Percentiles rank a stretch among this genome's conserved stretches.
These are phyloP conservation scores for Cinclus cinclus DNA, from an alignment of 2,113 vertebrate species.

Conservation along the genomic window DNA sequence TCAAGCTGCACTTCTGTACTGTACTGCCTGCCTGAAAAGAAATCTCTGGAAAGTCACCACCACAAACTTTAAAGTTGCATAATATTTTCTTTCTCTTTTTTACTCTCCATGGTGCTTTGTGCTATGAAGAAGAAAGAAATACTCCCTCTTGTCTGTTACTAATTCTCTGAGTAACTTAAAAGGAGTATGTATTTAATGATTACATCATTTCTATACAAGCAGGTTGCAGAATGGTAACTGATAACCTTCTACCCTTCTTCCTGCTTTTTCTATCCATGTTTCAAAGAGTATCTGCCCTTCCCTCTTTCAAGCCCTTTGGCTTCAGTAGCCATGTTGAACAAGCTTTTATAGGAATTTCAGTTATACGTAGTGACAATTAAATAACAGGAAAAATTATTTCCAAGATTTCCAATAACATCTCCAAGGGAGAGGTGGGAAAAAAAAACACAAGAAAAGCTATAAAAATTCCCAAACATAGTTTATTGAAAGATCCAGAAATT, in stretches of 20 bases:
- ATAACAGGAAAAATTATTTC: not conserved
- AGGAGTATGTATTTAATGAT: not conserved
- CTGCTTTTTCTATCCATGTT: not conserved
- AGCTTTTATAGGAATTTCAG: not conserved
- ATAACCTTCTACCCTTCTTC: not conserved
- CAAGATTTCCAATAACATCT: not conserved
- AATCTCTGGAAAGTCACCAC: not conserved
- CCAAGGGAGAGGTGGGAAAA: not conserved
- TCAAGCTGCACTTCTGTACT: not conserved
- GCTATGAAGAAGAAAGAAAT: not conserved
- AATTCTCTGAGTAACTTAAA: not conserved
- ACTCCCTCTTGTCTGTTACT: not conserved
- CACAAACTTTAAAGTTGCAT: not conserved
- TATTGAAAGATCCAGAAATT: not conserved
- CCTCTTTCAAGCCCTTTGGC: not conserved
- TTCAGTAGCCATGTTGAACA: not conserved
- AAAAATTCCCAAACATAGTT: not conserved
- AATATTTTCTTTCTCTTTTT: not conserved
- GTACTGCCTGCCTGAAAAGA: not conserved
- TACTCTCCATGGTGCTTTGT: not conserved
- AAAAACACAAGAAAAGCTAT: not conserved
- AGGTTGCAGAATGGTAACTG: not conserved
- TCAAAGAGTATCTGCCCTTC: slow-evolving; percentile 10
- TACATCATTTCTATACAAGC: not conserved
- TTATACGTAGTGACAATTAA: not conserved